Evolutionary conservation across 1,140 invertebrate species (phyloP).

Genomic region (Condylostylus longicornis): DNA sequence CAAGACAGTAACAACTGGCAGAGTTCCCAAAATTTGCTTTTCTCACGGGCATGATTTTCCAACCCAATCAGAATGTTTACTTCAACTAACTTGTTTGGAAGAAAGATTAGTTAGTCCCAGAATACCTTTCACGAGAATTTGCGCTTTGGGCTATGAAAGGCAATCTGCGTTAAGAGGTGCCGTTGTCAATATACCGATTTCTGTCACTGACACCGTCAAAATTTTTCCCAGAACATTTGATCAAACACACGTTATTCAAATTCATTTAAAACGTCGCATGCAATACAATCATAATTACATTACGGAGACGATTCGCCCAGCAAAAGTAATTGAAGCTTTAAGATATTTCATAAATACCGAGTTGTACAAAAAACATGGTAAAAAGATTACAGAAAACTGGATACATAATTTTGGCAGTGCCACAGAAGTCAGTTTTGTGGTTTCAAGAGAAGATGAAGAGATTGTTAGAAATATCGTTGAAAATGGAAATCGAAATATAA

Average conservation of each 20-base stretch:
- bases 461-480: no score
- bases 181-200: constrained; percentile 1
- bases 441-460: not conserved
- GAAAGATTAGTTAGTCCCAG: constrained; percentile 1
- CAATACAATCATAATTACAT: constrained; percentile 4
- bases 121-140: constrained; percentile 5
- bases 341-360: constrained; percentile 1
- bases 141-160: constrained; percentile 2
- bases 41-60: constrained; percentile 1
- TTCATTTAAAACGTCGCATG: constrained; percentile 1
- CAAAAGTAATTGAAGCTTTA: constrained; percentile 1
- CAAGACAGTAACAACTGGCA: not conserved
- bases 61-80: not conserved
- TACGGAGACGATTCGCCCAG: constrained; percentile 3
- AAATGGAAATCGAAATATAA: no score
- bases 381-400: not conserved
- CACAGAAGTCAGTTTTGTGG: constrained; percentile 4
- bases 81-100: no score
- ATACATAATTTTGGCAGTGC: not conserved
- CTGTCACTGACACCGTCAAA: not conserved
- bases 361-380: constrained; percentile 4
- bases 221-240: not conserved
- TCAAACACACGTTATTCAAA: constrained; percentile 4
- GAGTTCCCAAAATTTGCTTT: not conserved
- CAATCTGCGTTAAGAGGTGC: constrained; percentile 1